A percentile compares a stretch with the other conserved stretches of the same genome.
Evolutionary conservation across 2,888 invertebrate species (phyloP).

Genomic region (Synergus itoensis): DNA sequence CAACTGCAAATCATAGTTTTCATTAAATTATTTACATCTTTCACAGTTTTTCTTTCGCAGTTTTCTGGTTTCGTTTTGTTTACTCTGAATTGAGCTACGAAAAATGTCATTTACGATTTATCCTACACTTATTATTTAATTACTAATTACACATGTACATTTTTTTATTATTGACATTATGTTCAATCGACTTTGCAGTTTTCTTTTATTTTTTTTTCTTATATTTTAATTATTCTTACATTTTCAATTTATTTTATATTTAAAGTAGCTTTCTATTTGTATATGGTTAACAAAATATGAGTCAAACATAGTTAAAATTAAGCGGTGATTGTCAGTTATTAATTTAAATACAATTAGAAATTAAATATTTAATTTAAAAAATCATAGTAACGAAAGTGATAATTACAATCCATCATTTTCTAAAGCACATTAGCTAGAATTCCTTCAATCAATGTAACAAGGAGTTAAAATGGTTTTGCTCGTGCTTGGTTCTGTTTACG

Average conservation of each 20-base stretch:
- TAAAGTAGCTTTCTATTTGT: too few relatives aligned
- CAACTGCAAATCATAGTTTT: background rate
- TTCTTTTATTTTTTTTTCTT: too few relatives aligned
- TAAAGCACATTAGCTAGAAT: conserved; percentile 29
- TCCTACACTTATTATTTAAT: background rate
- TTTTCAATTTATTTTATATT: background rate
- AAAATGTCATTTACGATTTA: background rate
- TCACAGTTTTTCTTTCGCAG: background rate
- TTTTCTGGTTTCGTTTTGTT: background rate
- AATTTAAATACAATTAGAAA: background rate
- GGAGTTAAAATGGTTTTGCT: conserved; percentile 51
- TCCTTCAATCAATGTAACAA: conserved; percentile 14
- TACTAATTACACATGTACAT: background rate
- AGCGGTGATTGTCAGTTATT: background rate
- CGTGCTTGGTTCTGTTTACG: conserved; percentile 64
- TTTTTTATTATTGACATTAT: too few relatives aligned
- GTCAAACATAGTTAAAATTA: background rate
- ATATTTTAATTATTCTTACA: background rate
- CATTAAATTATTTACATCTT: background rate
- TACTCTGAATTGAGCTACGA: background rate
- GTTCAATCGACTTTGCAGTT: too few relatives aligned
- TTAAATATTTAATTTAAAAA: background rate
- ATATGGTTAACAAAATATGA: too few relatives aligned
- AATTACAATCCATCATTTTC: background rate
- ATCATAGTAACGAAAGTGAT: background rate